Evolutionary conservation across 1,140 invertebrate species (phyloP), one percentile per base, ranked within the genome.

Genomic region (Pseudomyrmex gracilis): DNA sequence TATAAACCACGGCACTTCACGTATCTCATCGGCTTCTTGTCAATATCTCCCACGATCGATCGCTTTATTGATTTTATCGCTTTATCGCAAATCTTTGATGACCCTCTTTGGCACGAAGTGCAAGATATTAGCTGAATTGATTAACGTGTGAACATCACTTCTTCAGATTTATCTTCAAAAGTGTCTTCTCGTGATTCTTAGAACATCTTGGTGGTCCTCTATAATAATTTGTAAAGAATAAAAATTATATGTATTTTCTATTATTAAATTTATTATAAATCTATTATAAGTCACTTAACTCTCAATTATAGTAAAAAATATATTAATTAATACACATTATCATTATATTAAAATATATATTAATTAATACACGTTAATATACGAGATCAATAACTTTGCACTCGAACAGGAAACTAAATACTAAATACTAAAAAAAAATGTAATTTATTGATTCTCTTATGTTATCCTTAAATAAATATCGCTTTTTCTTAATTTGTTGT

Each of bases 131-230:
- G n/a, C 45, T 47, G 9, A 15, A 70, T 57, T 22, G 45, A 64
- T 43, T 60, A 2, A 53, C 12, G 12, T 51, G n/a, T 34, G 1
- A 57, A n/a, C 49, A 22, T 58, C 20, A 43, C 0, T 15, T 49
- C 22, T 80, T 47, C 53, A 58, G 17, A 70, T 45, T 70, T 80
- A 58, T 60, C n/a, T 34, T 80, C 20, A 13, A 80, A 7, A 45
- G 43, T 49, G 12, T 8, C 20, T 67, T 4, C 12, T 49, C 8
- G 15, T 13, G 3, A 45, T 34, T 49, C n/a, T 58, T 8, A 10
- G 0, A 12, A 24, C 2, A 45, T 24, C 2, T 20, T 4, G 13
- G 20, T 71, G 7, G 47, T 70, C 45, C 3, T 2, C 15, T 57
- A n/a, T 58, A 58, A 2, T 15, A 34, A 34, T 70, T 60, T 47